These are phyloP conservation scores for Macaria notata DNA, from an alignment of 2,888 invertebrate species.

Conservation along the genomic window DNA sequence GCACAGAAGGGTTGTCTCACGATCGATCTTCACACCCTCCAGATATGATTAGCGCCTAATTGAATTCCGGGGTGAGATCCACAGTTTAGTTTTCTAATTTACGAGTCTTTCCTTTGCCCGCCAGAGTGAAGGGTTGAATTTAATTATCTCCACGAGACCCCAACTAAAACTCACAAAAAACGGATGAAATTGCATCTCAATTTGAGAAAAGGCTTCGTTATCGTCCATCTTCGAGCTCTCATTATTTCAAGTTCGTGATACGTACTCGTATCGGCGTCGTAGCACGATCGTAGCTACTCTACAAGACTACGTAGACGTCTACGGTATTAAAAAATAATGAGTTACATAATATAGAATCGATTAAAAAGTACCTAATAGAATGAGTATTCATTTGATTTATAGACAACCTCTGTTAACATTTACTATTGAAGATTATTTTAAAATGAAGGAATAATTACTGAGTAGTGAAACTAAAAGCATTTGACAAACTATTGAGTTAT, in stretches of 20 bases:
- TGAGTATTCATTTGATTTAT: not conserved
- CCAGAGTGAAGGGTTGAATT: conserved; percentile 76
- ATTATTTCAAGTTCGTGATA: conserved; percentile 43
- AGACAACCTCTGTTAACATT: no score
- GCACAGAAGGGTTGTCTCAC: conserved; percentile 55
- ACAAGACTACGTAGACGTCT: conserved; percentile 44
- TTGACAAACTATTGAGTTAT: no score
- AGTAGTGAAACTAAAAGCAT: no score
- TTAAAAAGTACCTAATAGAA: not conserved
- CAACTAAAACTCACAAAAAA: conserved; percentile 60
- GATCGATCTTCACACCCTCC: conserved; percentile 79
- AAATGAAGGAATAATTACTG: no score
- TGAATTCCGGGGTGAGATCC: conserved; percentile 79
- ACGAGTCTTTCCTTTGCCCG: conserved; percentile 74
- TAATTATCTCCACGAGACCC: conserved; percentile 69
- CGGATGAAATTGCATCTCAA: conserved; percentile 59
- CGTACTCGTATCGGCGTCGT: conserved; percentile 34
- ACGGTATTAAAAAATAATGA: conserved; percentile 45
- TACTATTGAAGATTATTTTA: no score
- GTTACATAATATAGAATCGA: not conserved
- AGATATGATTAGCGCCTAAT: conserved; percentile 82
- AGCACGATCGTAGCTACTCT: conserved; percentile 25
- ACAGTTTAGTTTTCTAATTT: conserved; percentile 82
- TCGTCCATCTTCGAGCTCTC: conserved; percentile 41
- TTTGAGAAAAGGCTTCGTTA: conserved; percentile 45